phyloP scores from a whole-genome alignment of 2,888 invertebrate species.

The Yponomeuta plumbellus region DNA sequence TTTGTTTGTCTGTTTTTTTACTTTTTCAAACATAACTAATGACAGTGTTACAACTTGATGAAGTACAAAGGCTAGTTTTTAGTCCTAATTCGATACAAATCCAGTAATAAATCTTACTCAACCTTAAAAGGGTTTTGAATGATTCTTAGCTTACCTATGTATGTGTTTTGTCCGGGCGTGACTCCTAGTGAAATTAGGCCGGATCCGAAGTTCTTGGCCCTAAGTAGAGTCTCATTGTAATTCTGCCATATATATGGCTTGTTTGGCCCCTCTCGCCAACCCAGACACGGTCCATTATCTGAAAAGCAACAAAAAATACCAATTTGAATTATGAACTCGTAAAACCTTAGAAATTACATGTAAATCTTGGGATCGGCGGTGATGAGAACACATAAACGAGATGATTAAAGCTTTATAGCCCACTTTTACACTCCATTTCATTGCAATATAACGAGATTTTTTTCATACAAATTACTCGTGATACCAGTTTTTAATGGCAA shows the following conservation, averaged over 20 bases:
- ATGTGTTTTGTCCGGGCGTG: conserved; percentile 83
- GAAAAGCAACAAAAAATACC: conserved; percentile 32
- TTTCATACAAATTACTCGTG: not conserved
- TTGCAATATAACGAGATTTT: not conserved
- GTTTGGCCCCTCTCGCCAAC: conserved; percentile 90
- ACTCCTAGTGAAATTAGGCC: conserved; percentile 90
- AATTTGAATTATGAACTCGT: not conserved
- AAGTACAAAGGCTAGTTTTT: too few relatives aligned
- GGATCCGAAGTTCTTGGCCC: conserved; percentile 94
- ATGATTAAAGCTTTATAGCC: conserved; percentile 1
- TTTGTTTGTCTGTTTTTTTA: too few relatives aligned
- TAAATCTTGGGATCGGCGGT: not conserved
- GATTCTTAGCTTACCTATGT: conserved; percentile 79
- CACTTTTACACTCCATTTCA: not conserved
- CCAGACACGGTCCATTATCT: conserved; percentile 94
- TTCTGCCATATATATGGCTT: conserved; percentile 95
- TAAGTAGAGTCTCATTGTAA: conserved; percentile 93
- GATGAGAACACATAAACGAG: conserved; percentile 8
- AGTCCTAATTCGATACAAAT: too few relatives aligned
- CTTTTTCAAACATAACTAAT: too few relatives aligned
- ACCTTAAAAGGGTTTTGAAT: too few relatives aligned
- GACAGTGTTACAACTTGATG: too few relatives aligned
- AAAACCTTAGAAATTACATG: conserved; percentile 1
- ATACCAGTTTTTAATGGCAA: not conserved
- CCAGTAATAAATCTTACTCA: too few relatives aligned